These are phyloP conservation scores for Anser cygnoides DNA, from an alignment of 2,113 vertebrate species.

Conservation along the genomic window DNA sequence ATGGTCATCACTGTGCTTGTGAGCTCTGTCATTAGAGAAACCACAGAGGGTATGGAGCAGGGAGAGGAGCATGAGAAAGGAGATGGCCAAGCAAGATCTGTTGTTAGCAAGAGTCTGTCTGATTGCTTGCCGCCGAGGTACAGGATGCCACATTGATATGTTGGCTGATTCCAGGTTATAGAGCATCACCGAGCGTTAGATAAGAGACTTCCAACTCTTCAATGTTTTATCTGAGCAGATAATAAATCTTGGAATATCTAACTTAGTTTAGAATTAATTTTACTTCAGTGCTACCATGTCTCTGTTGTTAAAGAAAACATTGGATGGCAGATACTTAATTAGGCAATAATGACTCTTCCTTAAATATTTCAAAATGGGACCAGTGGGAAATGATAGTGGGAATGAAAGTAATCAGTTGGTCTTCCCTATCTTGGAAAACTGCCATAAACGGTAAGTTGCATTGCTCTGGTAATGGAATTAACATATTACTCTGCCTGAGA, in stretches of 20 bases:
- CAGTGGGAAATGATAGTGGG: neutral
- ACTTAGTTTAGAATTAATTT: neutral
- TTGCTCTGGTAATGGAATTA: slow-evolving; percentile 1
- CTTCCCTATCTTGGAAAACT: neutral
- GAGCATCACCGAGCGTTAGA: neutral
- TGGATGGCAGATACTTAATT: slow-evolving; percentile 32
- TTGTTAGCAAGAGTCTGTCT: neutral
- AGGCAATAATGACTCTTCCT: slow-evolving; percentile 29
- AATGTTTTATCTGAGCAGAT: neutral
- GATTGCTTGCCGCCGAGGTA: neutral
- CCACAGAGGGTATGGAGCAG: neutral
- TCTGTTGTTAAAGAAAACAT: neutral
- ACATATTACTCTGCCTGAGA: neutral
- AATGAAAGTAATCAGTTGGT: slow-evolving; percentile 5
- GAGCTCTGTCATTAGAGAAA: neutral
- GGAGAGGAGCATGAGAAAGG: neutral
- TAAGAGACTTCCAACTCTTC: neutral
- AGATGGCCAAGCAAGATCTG: neutral
- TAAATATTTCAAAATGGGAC: slow-evolving; percentile 34
- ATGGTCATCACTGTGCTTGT: neutral
- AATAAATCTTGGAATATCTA: neutral
- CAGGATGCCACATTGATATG: neutral
- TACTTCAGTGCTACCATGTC: neutral
- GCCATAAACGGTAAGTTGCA: neutral
- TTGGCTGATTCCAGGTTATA: neutral